Conservation (phyloP, 2,888 invertebrate genomes). For the Agrotis ipsilon region DNA sequence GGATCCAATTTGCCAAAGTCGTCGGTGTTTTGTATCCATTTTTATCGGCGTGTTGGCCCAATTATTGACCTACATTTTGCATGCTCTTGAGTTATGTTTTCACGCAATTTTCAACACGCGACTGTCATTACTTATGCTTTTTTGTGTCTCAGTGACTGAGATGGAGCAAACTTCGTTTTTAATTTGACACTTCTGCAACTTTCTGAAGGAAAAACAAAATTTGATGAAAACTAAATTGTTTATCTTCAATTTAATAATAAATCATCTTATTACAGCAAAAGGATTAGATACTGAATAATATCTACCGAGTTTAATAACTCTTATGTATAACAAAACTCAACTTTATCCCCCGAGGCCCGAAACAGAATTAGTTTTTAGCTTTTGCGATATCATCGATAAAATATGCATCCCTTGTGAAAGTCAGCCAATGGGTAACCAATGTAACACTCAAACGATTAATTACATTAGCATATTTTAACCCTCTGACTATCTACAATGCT, state of each 20-base stretch:
- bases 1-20: slow-evolving; percentile 66
- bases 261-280: not conserved
- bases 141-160: not conserved
- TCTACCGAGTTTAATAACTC: not conserved
- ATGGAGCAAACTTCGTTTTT: slow-evolving; percentile 17
- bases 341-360: slow-evolving; percentile 7
- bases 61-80: slow-evolving; percentile 57
- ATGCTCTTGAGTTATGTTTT: slow-evolving; percentile 44
- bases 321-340: slow-evolving; percentile 1
- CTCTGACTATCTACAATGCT: slow-evolving; percentile 26
- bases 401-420: slow-evolving; percentile 46
- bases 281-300: not conserved
- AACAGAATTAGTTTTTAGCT: slow-evolving; percentile 44
- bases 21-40: slow-evolving; percentile 61
- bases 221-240: not conserved
- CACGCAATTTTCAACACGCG: slow-evolving; percentile 23
- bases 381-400: slow-evolving; percentile 34
- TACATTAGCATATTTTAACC: slow-evolving; percentile 57
- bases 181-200: slow-evolving; percentile 13
- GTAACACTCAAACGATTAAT: slow-evolving; percentile 48
- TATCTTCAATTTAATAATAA: not conserved
- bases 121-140: slow-evolving; percentile 22
- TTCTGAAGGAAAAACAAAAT: not conserved
- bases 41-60: slow-evolving; percentile 61
- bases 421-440: slow-evolving; percentile 30